Evolutionary conservation across 2,888 invertebrate species (phyloP).

Genomic region (Mycalesis mineus): DNA sequence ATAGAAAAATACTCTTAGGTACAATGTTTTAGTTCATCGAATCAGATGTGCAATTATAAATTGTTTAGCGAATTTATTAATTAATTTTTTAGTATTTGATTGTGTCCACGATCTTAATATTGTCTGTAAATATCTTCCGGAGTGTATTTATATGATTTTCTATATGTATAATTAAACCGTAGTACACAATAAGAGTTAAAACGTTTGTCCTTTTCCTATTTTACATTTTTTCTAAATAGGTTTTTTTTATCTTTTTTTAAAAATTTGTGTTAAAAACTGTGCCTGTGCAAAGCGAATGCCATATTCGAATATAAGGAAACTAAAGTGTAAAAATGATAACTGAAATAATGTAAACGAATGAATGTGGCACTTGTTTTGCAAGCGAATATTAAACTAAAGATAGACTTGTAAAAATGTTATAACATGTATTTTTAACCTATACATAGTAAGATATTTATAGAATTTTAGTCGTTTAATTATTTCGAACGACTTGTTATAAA

Average conservation of each 20-base stretch:
- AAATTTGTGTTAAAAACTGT: conserved; percentile 45
- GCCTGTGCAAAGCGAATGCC: conserved; percentile 46
- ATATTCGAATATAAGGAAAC: conserved; percentile 30
- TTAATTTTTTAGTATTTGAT: conserved; percentile 49
- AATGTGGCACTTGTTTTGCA: conserved; percentile 36
- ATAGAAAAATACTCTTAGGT: conserved; percentile 68
- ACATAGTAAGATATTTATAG: conserved; percentile 79
- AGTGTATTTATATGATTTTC: conserved; percentile 55
- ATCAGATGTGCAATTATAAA: conserved; percentile 60
- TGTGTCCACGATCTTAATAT: conserved; percentile 55
- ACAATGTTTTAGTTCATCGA: conserved; percentile 58
- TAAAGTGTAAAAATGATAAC: conserved; percentile 21
- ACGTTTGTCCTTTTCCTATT: conserved; percentile 30
- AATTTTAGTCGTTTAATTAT: conserved; percentile 78
- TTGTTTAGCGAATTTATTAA: conserved; percentile 71
- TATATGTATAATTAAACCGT: conserved; percentile 50
- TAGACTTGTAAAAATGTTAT: conserved; percentile 78
- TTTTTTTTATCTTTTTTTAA: conserved; percentile 45
- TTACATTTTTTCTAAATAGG: conserved; percentile 38
- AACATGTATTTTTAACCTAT: conserved; percentile 78
- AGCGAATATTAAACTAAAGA: conserved; percentile 57
- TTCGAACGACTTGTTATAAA: conserved; percentile 79
- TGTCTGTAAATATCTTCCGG: conserved; percentile 71
- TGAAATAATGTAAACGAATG: conserved; percentile 16
- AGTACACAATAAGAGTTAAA: conserved; percentile 43